Evolutionary conservation across 2,888 invertebrate species (phyloP), one percentile per base, ranked within the genome.

Genomic region (Phaedon cochleariae): DNA sequence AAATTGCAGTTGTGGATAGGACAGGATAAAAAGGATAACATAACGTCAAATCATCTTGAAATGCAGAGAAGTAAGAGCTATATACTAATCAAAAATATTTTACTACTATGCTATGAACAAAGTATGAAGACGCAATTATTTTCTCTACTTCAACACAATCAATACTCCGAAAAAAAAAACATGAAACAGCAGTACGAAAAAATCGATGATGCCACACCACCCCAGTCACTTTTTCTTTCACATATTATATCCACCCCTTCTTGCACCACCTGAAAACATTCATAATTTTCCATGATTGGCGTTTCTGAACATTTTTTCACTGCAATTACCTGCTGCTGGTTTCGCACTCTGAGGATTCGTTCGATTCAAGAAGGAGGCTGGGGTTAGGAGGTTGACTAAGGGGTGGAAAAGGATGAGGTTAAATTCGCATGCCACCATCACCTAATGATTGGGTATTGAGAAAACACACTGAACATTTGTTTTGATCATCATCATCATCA

Each of bases 341-440:
- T 57, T 57, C 3, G 37, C 17, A 18, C 45, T 57, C 5, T 22
- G 15, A 15, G 45, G 17, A 22, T 17, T 57, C 1, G 26, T 10
- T 26, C 18, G 18, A 17, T 26, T 45, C 45, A 57, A 26, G 29
- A 57, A 57, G 26, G 57, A 57, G 7, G 41, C 57, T 18, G 57
- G 57, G 29, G 15, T 45, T 1, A 57, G 57, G 21, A 57, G 45
- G 10, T 57, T 21, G 26, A 57, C 57, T 57, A 41, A n/a, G 20
- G 9, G 20, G 26, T 26, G 26, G 26, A 26, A 18, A 57, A 26
- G 7, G 2, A 18, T 7, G 17, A 15, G 41, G 45, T 57, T 57
- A 57, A 18, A 55, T 20, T 41, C 9, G 22, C 57, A 57, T 45
- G 45, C 41, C 17, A 17, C 4, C 10, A 10, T 26, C n/a, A 57